phyloP scores from a whole-genome alignment of 53 echinoderm and acorn worm species.

The Holothuria scabra region DNA sequence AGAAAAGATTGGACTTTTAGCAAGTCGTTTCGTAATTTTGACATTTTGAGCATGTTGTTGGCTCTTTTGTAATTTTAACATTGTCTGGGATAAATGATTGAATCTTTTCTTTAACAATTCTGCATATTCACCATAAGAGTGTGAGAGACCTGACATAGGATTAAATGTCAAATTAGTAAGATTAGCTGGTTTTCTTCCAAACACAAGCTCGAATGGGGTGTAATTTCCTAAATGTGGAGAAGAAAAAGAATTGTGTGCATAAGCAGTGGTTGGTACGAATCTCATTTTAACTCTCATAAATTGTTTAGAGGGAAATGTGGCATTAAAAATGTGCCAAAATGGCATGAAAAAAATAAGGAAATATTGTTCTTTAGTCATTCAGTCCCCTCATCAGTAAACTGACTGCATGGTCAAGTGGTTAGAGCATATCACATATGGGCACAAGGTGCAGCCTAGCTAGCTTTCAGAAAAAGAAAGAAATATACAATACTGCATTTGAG shows the following conservation, averaged over 20 bases:
- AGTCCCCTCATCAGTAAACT: too few relatives aligned
- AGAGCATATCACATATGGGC: too few relatives aligned
- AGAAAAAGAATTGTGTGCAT: conserved; percentile 50
- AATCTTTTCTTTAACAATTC: conserved; percentile 38
- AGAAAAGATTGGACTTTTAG: conserved; percentile 21
- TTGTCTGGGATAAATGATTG: conserved; percentile 17
- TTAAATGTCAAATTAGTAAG: conserved; percentile 33
- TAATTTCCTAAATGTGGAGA: conserved; percentile 31
- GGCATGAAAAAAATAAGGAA: too few relatives aligned
- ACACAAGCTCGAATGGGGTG: conserved; percentile 27
- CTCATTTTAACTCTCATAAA: too few relatives aligned
- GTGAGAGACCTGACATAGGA: conserved; percentile 34
- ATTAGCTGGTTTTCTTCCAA: conserved; percentile 43
- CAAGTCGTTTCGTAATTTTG: conserved; percentile 2
- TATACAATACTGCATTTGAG: too few relatives aligned
- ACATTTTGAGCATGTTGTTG: conserved; percentile 34
- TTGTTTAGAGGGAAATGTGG: too few relatives aligned
- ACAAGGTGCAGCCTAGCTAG: too few relatives aligned
- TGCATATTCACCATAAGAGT: conserved; percentile 33
- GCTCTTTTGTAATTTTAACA: conserved; percentile 16
- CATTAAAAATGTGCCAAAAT: too few relatives aligned
- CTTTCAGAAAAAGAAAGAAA: too few relatives aligned
- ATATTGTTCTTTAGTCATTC: too few relatives aligned
- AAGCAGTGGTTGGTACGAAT: conserved; percentile 39
- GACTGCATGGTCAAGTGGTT: too few relatives aligned